Evolutionary conservation across 1,140 invertebrate genomes (phyloP).

Genomic region (Schmidtea mediterranea): DNA sequence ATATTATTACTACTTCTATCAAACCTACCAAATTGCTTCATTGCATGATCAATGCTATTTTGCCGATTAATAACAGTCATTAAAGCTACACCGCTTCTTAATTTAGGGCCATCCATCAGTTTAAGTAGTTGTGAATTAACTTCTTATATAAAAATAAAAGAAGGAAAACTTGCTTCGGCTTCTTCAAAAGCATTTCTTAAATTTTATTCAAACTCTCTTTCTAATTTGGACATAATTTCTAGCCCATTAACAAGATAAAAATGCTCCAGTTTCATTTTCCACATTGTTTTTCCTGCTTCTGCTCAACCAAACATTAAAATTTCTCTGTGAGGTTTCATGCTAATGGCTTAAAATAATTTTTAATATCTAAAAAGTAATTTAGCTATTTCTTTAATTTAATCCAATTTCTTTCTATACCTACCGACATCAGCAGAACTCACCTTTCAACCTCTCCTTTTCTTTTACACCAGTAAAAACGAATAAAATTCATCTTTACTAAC

Average conservation of each 20-base stretch:
- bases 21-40: conserved; percentile 66
- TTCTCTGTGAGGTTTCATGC: conserved; percentile 50
- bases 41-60: conserved; percentile 75
- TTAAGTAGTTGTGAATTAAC: conserved; percentile 88
- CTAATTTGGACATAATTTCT: conserved; percentile 98
- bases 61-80: conserved; percentile 84
- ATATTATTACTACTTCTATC: conserved; percentile 76
- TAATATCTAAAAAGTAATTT: conserved; percentile 88
- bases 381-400: conserved; percentile 99
- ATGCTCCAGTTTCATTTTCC: conserved; percentile 95
- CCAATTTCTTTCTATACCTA: conserved; percentile 84
- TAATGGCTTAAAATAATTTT: conserved; percentile 65
- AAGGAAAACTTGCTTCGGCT: conserved; percentile 91
- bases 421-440: conserved; percentile 98
- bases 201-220: conserved; percentile 91
- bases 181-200: conserved; percentile 91
- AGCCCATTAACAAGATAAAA: conserved; percentile 97
- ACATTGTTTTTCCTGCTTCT: conserved; percentile 86
- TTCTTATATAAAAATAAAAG: conserved; percentile 98
- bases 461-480: conserved; percentile 65
- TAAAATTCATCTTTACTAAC: conserved; percentile 94
- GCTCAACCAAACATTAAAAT: conserved; percentile 90
- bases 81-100: conserved; percentile 64
- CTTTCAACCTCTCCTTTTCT: conserved; percentile 77
- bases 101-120: conserved; percentile 96